Evolutionary conservation across 1,140 invertebrate genomes (phyloP), one percentile per base, ranked within the genome.

Genomic region (Caerostris darwini): DNA sequence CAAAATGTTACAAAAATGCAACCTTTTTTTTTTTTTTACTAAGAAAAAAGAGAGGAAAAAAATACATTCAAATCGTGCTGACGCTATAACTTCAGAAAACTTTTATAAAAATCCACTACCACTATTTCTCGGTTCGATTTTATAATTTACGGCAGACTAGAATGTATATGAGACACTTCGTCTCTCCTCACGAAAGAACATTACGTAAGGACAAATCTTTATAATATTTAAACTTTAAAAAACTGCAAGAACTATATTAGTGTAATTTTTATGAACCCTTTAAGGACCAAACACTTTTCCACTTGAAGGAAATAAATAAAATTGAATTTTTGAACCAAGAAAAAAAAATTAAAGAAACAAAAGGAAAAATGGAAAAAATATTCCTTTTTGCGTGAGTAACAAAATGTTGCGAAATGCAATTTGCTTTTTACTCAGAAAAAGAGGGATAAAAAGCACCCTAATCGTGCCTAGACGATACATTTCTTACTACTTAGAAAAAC

Each of bases 391-490:
- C 34, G 34, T 34, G 34, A 34, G 34, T 34, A 34, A 34, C 34
- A 34, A 34, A 34, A 34, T 34, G 34, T 34, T 34, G 34, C 34
- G 34, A 34, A 34, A 34, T 2, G 34, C 34, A 34, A 34, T 34
- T 34, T 34, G 34, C 2, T 34, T 34, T 34, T 34, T 34, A 34
- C 34, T 34, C 34, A 34, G 57, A n/a, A 82, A 91, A 81, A 53
- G 50, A 14, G 71, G 71, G 82, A 71, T 67, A 83, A 85, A 34
- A 7, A 92, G 56, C 67, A 34, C 2, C 34, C 90, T 57, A 67
- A 85, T 83, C 77, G 90, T 92, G 90, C 90, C n/a, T 3, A 64
- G 54, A 81, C 69, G 90, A 92, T 82, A 92, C 50, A 7, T 92
- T 85, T 92, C 59, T 91, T 85, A 92, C 85, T 85, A 67, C 90